phyloP scores from a whole-genome alignment of 2,888 invertebrate species.

The Anorthoa munda region DNA sequence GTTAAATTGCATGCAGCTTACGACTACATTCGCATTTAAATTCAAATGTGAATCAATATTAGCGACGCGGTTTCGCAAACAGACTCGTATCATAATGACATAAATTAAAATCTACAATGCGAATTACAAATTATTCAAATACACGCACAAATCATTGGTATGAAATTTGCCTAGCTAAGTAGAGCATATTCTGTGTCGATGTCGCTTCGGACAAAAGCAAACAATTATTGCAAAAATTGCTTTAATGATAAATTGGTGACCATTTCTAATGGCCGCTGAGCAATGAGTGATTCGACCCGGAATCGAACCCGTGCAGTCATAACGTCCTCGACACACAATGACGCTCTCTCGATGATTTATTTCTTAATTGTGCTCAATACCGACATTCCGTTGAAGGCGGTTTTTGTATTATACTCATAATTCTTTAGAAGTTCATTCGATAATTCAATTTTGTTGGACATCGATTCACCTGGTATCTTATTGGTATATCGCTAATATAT shows the following conservation, averaged over 20 bases:
- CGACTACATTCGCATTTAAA: constrained; percentile 51
- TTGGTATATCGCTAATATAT: constrained; percentile 63
- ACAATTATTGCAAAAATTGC: constrained; percentile 91
- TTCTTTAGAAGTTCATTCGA: constrained; percentile 76
- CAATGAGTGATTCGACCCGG: constrained; percentile 84
- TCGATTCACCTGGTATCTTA: constrained; percentile 64
- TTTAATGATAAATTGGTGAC: constrained; percentile 91
- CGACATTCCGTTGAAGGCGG: constrained; percentile 81
- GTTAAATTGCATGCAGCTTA: constrained; percentile 42
- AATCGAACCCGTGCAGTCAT: constrained; percentile 86
- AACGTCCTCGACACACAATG: constrained; percentile 88
- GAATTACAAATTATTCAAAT: constrained; percentile 24
- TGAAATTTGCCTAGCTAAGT: constrained; percentile 60
- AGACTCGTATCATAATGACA: constrained; percentile 29
- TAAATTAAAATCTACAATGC: constrained; percentile 29
- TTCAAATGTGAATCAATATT: constrained; percentile 50
- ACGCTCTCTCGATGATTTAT: constrained; percentile 88
- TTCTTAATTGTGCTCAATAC: constrained; percentile 85
- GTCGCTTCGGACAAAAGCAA: constrained; percentile 78
- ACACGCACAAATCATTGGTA: constrained; percentile 20
- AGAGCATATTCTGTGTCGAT: constrained; percentile 77
- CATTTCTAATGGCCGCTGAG: constrained; percentile 87
- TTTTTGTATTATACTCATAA: constrained; percentile 82
- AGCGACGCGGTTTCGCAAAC: constrained; percentile 31
- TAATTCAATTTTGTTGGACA: constrained; percentile 65